A percentile compares a stretch with the other conserved stretches of the same genome.
Evolutionary conservation across 2,888 invertebrate species (phyloP).

Genomic region (Pomacea canaliculata): DNA sequence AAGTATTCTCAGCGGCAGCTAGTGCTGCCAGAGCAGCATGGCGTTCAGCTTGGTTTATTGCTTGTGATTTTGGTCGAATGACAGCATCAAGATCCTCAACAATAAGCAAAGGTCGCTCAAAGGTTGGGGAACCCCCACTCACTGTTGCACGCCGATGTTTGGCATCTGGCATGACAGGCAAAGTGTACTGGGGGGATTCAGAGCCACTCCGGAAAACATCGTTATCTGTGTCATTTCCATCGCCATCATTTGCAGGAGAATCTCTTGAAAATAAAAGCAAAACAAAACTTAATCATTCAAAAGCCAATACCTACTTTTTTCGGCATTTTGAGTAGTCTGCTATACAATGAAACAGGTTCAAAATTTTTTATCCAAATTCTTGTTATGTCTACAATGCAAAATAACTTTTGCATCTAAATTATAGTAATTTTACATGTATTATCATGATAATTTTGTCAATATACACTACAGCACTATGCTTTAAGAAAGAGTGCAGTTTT

Average conservation of each 20-base stretch:
- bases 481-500: no score
- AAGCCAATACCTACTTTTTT: no score
- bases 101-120: conserved; percentile 52
- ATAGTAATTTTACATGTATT: no score
- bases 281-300: no score
- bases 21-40: conserved; percentile 33
- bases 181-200: conserved; percentile 60
- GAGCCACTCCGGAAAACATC: conserved; percentile 69
- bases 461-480: no score
- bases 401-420: no score
- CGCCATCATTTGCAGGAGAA: conserved; percentile 35
- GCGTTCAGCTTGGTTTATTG: conserved; percentile 35
- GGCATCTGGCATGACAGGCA: conserved; percentile 61
- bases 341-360: background rate
- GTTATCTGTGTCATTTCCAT: conserved; percentile 69
- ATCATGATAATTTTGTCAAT: no score
- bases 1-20: conserved; percentile 23
- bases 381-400: no score
- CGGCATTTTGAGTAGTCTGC: no score
- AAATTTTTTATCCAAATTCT: no score
- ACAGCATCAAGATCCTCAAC: conserved; percentile 58
- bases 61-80: conserved; percentile 54
- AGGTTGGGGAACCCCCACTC: conserved; percentile 77
- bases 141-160: conserved; percentile 87
- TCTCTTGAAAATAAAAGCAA: no score